Percentiles rank a stretch among this genome's conserved stretches.
phyloP scores from a whole-genome alignment of 2,113 vertebrate genomes.

The Melanostigma gelatinosum region DNA sequence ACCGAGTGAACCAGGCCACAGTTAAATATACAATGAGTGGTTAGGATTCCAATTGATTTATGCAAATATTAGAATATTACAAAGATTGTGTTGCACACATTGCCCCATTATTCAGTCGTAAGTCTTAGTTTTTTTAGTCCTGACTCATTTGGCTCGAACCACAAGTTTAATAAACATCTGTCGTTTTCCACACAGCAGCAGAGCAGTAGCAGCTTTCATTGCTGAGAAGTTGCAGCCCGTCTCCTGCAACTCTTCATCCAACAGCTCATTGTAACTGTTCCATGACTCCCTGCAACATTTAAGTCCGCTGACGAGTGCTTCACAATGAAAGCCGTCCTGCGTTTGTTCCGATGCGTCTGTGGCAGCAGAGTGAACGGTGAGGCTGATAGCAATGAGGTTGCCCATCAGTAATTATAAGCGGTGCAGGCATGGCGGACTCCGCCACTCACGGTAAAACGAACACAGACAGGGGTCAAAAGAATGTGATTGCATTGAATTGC shows the following conservation, averaged over 20 bases:
- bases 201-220: background rate
- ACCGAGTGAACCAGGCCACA: background rate
- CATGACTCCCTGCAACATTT: background rate
- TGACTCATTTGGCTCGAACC: background rate
- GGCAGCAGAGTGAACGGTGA: background rate
- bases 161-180: background rate
- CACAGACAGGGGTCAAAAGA: background rate
- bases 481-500: background rate
- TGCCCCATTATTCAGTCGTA: background rate
- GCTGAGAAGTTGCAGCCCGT: background rate
- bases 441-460: background rate
- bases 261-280: conserved; percentile 13
- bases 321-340: background rate
- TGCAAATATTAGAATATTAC: background rate
- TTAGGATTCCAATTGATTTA: background rate
- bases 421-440: background rate
- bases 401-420: background rate
- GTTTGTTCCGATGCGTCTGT: background rate
- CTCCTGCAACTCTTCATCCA: background rate
- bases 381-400: background rate
- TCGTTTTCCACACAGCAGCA: background rate
- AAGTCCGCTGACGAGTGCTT: background rate
- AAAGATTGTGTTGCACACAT: background rate
- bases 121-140: background rate
- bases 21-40: background rate